Conservation (phyloP, 2,797 vertebrate species). For the Betta splendens region DNA sequence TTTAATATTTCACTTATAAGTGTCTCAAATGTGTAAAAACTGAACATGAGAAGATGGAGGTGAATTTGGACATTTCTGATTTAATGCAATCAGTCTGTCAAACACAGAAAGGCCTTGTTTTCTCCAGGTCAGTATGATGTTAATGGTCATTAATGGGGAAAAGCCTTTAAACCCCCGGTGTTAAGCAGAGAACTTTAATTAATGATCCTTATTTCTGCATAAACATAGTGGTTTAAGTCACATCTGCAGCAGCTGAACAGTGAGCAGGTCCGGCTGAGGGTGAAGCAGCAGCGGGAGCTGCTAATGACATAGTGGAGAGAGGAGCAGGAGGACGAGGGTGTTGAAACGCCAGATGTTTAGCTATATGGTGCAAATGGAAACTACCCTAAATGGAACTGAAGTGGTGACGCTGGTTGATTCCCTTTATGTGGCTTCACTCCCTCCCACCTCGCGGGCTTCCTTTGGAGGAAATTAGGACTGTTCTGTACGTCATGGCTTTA, state of each 20-base stretch:
- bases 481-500: slow-evolving; percentile 61
- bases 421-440: slow-evolving; percentile 71
- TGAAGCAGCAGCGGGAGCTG: slow-evolving; percentile 30
- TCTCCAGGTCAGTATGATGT: too few species aligned
- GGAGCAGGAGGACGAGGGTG: slow-evolving; percentile 47
- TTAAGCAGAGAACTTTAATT: too few species aligned
- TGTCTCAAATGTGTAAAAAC: not conserved
- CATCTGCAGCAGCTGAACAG: slow-evolving; percentile 14
- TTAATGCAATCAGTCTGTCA: too few species aligned
- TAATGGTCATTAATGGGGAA: too few species aligned
- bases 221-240: slow-evolving; percentile 29
- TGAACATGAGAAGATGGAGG: not conserved
- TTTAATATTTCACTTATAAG: too few species aligned
- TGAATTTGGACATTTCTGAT: not conserved
- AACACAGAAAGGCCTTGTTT: too few species aligned
- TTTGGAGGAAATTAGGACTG: slow-evolving; percentile 69
- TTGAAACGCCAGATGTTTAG: slow-evolving; percentile 68
- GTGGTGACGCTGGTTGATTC: slow-evolving; percentile 65
- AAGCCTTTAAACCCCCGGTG: too few species aligned
- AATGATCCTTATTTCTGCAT: too few species aligned
- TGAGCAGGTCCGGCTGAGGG: slow-evolving; percentile 26
- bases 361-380: slow-evolving; percentile 68
- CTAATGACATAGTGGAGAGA: slow-evolving; percentile 7
- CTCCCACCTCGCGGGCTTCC: slow-evolving; percentile 56
- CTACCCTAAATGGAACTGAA: slow-evolving; percentile 56